A percentile compares a stretch with the other conserved stretches of the same genome.
Conservation (phyloP, 1,140 invertebrate genomes). For the Penaeus indicus region DNA sequence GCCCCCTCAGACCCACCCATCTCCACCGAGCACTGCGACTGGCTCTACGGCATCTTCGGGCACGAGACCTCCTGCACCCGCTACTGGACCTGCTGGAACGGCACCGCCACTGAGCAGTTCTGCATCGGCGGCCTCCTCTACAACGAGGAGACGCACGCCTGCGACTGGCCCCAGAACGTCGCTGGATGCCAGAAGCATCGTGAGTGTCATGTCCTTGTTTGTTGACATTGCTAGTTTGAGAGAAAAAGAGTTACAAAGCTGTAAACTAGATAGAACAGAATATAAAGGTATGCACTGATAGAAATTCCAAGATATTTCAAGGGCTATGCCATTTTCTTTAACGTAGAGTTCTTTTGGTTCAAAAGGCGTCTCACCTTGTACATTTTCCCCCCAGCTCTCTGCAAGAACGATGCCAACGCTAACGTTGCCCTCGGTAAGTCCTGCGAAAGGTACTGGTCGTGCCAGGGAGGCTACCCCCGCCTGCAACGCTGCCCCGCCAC, state of each 20-base stretch:
- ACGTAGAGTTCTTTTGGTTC: not conserved
- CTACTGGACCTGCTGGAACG: slow-evolving; percentile 96
- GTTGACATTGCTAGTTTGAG: not conserved
- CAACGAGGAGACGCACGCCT: slow-evolving; percentile 90
- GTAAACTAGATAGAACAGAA: too few relatives aligned
- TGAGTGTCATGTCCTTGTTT: slow-evolving; percentile 74
- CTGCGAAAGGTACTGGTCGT: slow-evolving; percentile 94
- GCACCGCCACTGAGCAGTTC: slow-evolving; percentile 91
- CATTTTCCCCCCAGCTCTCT: slow-evolving; percentile 78
- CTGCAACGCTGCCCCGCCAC: slow-evolving; percentile 90
- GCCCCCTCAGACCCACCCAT: slow-evolving; percentile 81
- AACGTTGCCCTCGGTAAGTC: slow-evolving; percentile 85
- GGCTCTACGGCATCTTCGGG: slow-evolving; percentile 93
- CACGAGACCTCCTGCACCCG: slow-evolving; percentile 93
- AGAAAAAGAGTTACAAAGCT: too few relatives aligned
- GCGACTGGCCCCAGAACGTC: slow-evolving; percentile 94
- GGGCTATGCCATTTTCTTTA: too few relatives aligned
- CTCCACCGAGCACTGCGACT: slow-evolving; percentile 88
- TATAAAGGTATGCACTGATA: too few relatives aligned
- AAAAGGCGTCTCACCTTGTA: not conserved
- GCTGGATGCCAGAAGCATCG: slow-evolving; percentile 93
- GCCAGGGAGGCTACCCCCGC: slow-evolving; percentile 91
- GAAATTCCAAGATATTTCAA: too few relatives aligned
- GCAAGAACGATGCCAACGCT: slow-evolving; percentile 89
- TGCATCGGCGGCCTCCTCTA: slow-evolving; percentile 92